Evolutionary conservation across 2,797 vertebrate genomes (phyloP).

Genomic region (Sternotherus odoratus): DNA sequence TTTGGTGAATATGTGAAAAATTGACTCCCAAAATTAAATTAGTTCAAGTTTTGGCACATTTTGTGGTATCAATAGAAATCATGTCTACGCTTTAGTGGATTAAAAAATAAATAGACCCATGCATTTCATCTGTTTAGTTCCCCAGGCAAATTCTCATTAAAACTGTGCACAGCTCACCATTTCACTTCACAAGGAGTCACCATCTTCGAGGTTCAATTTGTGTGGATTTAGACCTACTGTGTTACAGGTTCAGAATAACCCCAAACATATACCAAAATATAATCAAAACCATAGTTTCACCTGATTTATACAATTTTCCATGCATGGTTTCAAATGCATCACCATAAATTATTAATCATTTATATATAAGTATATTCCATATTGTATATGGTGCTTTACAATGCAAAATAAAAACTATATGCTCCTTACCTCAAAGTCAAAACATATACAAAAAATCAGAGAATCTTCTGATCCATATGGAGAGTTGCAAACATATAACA

Average conservation of each 20-base stretch:
- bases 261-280: background rate
- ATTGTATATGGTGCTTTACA: background rate
- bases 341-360: background rate
- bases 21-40: background rate
- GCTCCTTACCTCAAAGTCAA: background rate
- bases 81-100: background rate
- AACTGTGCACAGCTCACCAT: background rate
- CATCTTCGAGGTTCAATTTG: background rate
- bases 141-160: background rate
- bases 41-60: background rate
- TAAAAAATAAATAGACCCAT: background rate
- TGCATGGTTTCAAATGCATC: background rate
- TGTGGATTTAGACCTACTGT: background rate
- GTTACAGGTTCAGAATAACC: background rate
- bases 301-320: background rate
- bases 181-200: background rate
- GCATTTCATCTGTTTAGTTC: background rate
- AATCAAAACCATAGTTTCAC: background rate
- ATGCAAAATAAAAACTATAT: background rate
- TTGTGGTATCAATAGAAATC: background rate
- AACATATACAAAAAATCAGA: background rate
- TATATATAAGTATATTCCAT: fast-evolving
- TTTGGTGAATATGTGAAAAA: constrained; percentile 7
- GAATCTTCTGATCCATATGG: background rate
- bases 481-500: background rate